Conservation (phyloP, 2,113 vertebrate species). For the Barnardius zonarius region DNA sequence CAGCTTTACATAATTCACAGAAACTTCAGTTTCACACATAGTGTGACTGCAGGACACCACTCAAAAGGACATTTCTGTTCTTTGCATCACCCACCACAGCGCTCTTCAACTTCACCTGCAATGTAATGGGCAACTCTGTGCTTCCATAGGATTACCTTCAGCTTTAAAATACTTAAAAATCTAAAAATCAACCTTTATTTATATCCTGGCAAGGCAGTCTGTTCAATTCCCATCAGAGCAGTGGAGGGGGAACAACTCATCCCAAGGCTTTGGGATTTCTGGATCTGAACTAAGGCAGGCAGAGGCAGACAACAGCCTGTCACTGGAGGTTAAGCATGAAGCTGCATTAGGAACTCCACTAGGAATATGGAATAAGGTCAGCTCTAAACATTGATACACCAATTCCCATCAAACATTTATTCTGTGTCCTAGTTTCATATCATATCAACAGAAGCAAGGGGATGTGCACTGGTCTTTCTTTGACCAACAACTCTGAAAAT, state of each 20-base stretch:
- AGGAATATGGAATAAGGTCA: background rate
- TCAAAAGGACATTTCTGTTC: background rate
- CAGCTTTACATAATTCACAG: background rate
- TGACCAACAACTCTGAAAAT: background rate
- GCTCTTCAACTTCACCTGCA: background rate
- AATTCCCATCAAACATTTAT: background rate
- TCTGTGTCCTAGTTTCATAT: background rate
- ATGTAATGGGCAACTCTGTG: background rate
- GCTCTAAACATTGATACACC: background rate
- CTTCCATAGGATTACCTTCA: fast-evolving
- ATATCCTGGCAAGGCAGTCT: background rate
- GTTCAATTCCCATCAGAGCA: background rate
- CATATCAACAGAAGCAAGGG: background rate
- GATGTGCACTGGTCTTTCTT: background rate
- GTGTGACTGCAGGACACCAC: background rate
- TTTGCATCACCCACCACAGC: background rate
- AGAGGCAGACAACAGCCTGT: background rate
- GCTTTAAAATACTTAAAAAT: background rate
- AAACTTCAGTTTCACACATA: background rate
- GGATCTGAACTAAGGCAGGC: background rate
- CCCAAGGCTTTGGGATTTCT: background rate
- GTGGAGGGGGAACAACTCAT: background rate
- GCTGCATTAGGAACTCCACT: background rate
- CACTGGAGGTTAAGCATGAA: background rate
- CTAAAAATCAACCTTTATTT: background rate